Percentiles rank a stretch among this genome's conserved stretches.
Evolutionary conservation across 2,888 invertebrate genomes (phyloP).

Genomic region (Caenorhabditis imperialis): DNA sequence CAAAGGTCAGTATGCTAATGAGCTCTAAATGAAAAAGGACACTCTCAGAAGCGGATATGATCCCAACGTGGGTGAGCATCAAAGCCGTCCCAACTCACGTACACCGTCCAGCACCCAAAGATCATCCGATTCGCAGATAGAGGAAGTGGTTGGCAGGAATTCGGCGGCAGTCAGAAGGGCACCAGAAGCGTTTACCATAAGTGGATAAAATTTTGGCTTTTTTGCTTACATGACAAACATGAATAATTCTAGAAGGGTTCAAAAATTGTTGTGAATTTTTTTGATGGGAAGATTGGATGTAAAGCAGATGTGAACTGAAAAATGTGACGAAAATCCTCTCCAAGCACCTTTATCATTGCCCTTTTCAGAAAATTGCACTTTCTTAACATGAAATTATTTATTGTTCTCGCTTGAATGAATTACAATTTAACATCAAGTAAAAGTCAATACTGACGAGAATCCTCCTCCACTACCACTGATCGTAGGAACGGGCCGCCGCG

Average conservation of each 20-base stretch:
- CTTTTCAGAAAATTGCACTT: no score
- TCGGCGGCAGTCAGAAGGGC: slow-evolving; percentile 25
- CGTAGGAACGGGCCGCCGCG: slow-evolving; percentile 44
- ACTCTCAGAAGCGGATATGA: slow-evolving; percentile 45
- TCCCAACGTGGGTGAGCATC: slow-evolving; percentile 56
- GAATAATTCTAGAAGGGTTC: no score
- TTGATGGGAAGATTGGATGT: no score
- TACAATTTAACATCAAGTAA: slow-evolving; percentile 25
- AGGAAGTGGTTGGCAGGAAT: slow-evolving; percentile 23
- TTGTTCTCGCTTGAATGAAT: no score
- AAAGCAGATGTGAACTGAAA: no score
- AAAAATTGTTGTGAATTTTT: no score
- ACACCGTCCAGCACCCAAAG: slow-evolving; percentile 39
- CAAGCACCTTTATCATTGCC: no score
- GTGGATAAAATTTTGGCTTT: slow-evolving; percentile 20
- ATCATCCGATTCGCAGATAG: slow-evolving; percentile 30
- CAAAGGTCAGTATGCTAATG: slow-evolving; percentile 44
- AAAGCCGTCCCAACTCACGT: slow-evolving; percentile 49
- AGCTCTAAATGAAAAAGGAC: slow-evolving; percentile 16
- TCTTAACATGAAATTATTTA: slow-evolving; percentile 38
- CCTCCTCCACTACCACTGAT: slow-evolving; percentile 51
- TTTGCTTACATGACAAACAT: no score
- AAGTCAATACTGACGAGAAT: slow-evolving; percentile 44
- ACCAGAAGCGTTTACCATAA: slow-evolving; percentile 45
- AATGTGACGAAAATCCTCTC: no score